Conservation (phyloP, 2,888 invertebrate species). For the Anorthoa munda region DNA sequence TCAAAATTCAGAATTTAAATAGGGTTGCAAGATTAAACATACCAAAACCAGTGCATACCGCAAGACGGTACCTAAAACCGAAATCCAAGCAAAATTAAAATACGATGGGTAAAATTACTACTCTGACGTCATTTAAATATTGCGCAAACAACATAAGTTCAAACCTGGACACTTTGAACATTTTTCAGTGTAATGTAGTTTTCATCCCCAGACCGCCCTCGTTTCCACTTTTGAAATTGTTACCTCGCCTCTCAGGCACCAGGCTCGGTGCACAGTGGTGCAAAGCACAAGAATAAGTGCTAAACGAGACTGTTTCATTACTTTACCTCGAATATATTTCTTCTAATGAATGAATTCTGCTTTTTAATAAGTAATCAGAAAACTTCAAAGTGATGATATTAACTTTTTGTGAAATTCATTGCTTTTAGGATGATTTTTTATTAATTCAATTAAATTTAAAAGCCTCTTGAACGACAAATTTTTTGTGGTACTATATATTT, state of each 20-base stretch:
- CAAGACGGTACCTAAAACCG: neutral
- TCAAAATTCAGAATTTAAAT: neutral
- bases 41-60: too few species aligned
- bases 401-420: conserved; percentile 41
- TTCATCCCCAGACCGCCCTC: conserved; percentile 74
- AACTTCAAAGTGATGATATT: conserved; percentile 37
- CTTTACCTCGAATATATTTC: conserved; percentile 66
- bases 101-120: conserved; percentile 29
- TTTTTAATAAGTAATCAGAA: conserved; percentile 48
- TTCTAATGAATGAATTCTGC: conserved; percentile 32
- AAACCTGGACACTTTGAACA: conserved; percentile 70
- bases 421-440: conserved; percentile 44
- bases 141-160: conserved; percentile 63
- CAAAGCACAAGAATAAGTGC: conserved; percentile 73
- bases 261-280: conserved; percentile 64
- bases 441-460: conserved; percentile 43
- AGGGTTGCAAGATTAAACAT: neutral
- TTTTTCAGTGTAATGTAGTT: conserved; percentile 78
- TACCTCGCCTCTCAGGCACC: conserved; percentile 72
- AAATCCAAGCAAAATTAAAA: conserved; percentile 17
- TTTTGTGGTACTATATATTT: conserved; percentile 30
- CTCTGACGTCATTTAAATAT: conserved; percentile 56
- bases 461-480: conserved; percentile 30
- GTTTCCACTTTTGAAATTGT: conserved; percentile 81
- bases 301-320: conserved; percentile 73